A percentile compares a stretch with the other conserved stretches of the same genome.
Evolutionary conservation across 2,797 vertebrate species (phyloP).

Genomic region (Coccyzus lansbergi): DNA sequence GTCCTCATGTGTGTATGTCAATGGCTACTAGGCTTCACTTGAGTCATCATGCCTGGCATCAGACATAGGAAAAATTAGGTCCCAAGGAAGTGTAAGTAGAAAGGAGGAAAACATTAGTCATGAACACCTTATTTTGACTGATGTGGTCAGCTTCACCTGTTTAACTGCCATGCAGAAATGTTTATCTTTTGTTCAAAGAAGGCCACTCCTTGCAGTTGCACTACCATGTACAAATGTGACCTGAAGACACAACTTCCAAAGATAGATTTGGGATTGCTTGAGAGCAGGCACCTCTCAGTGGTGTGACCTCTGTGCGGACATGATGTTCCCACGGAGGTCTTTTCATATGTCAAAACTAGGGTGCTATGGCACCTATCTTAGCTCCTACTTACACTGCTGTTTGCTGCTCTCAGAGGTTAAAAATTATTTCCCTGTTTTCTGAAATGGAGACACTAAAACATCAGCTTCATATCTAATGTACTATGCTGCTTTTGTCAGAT

Average conservation of each 20-base stretch:
- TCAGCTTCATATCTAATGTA: neutral
- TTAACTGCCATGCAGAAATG: neutral
- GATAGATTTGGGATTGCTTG: neutral
- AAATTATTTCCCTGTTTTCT: neutral
- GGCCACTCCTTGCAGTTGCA: neutral
- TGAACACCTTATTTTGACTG: neutral
- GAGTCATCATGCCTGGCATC: neutral
- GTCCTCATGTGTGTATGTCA: neutral
- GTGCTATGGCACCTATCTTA: neutral
- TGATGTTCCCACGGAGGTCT: neutral
- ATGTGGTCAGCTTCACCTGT: neutral
- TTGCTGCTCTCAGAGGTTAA: neutral
- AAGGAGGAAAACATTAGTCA: neutral
- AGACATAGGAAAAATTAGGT: neutral
- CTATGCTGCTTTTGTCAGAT: neutral
- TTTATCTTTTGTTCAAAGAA: neutral
- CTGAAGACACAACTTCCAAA: neutral
- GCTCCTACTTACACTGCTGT: accelerated
- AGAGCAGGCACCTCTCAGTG: neutral
- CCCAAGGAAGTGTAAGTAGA: neutral
- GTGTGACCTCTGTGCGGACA: neutral
- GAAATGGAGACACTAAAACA: neutral
- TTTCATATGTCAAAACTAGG: neutral
- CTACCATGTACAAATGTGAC: neutral
- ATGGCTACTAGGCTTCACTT: neutral